phyloP scores from a whole-genome alignment of 2,113 vertebrate genomes.

The Tursiops truncatus region DNA sequence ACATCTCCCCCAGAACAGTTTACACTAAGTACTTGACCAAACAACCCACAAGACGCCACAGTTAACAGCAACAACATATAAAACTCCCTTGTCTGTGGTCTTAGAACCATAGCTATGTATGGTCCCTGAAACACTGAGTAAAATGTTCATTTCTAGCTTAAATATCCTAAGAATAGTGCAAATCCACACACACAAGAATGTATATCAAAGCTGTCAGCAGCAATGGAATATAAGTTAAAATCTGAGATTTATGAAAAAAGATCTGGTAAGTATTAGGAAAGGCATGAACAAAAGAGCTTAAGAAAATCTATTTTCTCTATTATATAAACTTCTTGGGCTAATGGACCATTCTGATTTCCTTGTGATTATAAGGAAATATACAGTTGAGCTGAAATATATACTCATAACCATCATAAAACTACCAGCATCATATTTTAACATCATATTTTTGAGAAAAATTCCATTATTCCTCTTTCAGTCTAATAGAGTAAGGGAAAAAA shows the following conservation, averaged over 20 bases:
- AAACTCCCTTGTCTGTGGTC: not conserved
- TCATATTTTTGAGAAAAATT: not conserved
- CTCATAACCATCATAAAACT: not conserved
- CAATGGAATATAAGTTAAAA: not conserved
- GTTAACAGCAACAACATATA: not conserved
- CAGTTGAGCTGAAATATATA: slow-evolving; percentile 14
- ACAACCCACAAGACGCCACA: not conserved
- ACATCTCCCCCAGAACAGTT: not conserved
- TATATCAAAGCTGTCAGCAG: not conserved
- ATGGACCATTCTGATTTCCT: slow-evolving; percentile 37
- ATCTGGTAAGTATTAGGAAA: not conserved
- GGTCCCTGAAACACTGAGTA: not conserved
- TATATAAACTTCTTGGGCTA: not conserved
- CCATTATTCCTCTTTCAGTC: not conserved
- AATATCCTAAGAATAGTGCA: not conserved
- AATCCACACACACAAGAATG: not conserved
- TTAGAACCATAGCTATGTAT: not conserved
- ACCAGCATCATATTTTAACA: slow-evolving; percentile 22
- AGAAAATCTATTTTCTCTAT: not conserved
- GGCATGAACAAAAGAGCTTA: not conserved
- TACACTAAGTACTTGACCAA: not conserved
- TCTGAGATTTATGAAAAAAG: not conserved
- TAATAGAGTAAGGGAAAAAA: not conserved
- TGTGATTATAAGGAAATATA: not conserved
- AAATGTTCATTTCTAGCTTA: not conserved